Evolutionary conservation across 2,797 vertebrate species (phyloP), one percentile per base, ranked within the genome.

Genomic region (Chrosomus eos): DNA sequence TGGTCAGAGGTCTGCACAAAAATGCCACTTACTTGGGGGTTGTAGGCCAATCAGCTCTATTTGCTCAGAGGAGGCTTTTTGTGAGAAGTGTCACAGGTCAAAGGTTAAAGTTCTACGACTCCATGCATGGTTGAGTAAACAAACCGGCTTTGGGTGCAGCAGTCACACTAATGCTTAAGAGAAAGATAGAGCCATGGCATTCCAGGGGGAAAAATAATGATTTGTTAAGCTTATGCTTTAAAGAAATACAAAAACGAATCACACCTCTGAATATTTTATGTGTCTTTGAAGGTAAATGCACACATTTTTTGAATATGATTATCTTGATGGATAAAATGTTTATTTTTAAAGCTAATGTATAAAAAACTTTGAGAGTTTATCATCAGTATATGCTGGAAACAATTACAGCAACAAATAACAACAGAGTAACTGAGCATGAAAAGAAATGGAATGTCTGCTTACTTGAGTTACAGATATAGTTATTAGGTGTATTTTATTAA

Each of bases 61-160:
- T 81, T 88, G 85, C 83, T 86, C 79, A 73, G 75, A 70, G 33
- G 38, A 76, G 64, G 48, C 31, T 84, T 87, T 81, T 82, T 60
- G 86, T 87, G 84, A 58, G 81, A 82, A 82, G 40, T 86, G 85
- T 84, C 58, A 88, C 36, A 86, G 92, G 90, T 92, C 87, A 92
- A 80, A 93, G 91, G 88, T 92, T 87, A 92, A 33, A 90, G 89
- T 70, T 88, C 81, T 81, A 85, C 40, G 48, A 89, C 87, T 83
- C 85, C 77, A 70, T 80, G 88, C 85, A 62, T 83, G 84, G 53
- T 66, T 88, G 85, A 83, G 85, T 71, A 91, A 92, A 92, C 89
- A 90, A 87, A 82, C 78, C 45, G 48, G 38, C 73, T 75, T 68
- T 62, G 64, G 28, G 70, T 26, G 19, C 62, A 60, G 66, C 68